Conservation (phyloP, 1,140 invertebrate species). For the Micrasema longulum region DNA sequence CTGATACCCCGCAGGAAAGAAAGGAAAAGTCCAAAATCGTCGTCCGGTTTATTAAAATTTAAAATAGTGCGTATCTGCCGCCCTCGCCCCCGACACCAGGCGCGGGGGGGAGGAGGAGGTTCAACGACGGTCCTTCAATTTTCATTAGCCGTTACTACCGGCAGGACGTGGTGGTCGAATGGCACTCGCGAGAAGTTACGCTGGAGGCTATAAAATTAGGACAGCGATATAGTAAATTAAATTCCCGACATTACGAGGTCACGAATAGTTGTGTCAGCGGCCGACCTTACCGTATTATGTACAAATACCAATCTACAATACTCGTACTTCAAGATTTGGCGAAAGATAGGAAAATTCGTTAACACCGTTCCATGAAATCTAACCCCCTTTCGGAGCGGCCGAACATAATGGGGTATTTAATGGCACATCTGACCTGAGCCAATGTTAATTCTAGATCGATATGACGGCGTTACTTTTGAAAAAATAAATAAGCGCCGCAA, state of each 20-base stretch:
- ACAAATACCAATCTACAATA: background rate
- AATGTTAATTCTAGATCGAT: background rate
- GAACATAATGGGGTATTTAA: background rate
- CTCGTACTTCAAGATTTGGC: no score
- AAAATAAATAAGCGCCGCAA: conserved; percentile 20
- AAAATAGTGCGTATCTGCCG: no score
- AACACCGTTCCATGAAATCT: no score
- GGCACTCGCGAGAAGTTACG: background rate
- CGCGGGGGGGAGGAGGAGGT: no score
- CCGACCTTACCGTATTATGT: background rate
- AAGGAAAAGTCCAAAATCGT: background rate
- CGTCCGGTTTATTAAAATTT: background rate
- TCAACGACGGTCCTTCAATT: conserved; percentile 9
- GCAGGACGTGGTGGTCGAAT: conserved; percentile 2
- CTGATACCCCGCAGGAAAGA: background rate
- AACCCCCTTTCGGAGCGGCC: no score
- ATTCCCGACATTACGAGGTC: conserved; percentile 8
- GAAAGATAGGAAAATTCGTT: no score
- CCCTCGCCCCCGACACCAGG: background rate
- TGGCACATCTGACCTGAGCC: conserved; percentile 18
- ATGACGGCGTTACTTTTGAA: conserved; percentile 17
- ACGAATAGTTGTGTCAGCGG: conserved; percentile 2
- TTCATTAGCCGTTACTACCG: conserved; percentile 7
- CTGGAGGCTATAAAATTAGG: background rate
- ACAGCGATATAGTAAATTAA: background rate